phyloP scores from a whole-genome alignment of 2,888 invertebrate species.

The Toxonevra muliebris region DNA sequence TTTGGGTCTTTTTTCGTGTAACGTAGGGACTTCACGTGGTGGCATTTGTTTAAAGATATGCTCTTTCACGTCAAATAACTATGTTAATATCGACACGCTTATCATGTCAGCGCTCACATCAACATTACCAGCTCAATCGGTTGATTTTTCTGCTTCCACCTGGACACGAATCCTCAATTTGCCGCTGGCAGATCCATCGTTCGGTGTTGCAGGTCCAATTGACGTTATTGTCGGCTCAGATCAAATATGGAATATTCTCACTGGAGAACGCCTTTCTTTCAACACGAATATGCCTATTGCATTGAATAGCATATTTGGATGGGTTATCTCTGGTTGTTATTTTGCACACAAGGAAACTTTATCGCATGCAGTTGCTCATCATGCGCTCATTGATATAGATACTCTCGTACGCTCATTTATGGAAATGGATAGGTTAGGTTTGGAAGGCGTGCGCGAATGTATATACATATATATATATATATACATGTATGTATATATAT shows the following conservation, averaged over 20 bases:
- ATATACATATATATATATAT: neutral
- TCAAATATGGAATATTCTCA: constrained; percentile 32
- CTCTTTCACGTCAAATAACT: neutral
- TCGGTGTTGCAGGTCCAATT: constrained; percentile 31
- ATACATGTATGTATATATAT: no score
- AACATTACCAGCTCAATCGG: constrained; percentile 15
- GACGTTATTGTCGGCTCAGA: no score
- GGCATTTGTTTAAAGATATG: constrained; percentile 17
- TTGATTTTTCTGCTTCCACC: constrained; percentile 11
- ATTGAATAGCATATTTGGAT: constrained; percentile 36
- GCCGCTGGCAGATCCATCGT: constrained; percentile 35
- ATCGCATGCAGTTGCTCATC: constrained; percentile 5
- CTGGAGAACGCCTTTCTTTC: constrained; percentile 26
- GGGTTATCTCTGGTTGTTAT: constrained; percentile 32
- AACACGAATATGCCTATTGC: constrained; percentile 19
- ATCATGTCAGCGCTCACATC: constrained; percentile 25
- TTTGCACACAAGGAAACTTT: neutral
- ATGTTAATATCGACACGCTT: constrained; percentile 14
- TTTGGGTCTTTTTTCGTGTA: constrained; percentile 20
- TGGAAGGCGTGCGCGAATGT: no score
- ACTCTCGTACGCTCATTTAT: no score
- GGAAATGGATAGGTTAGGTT: no score
- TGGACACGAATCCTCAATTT: constrained; percentile 27
- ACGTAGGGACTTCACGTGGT: constrained; percentile 25
- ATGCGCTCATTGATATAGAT: constrained; percentile 29